Conservation (phyloP, 2,797 vertebrate genomes). For the Chiloscyllium punctatum region DNA sequence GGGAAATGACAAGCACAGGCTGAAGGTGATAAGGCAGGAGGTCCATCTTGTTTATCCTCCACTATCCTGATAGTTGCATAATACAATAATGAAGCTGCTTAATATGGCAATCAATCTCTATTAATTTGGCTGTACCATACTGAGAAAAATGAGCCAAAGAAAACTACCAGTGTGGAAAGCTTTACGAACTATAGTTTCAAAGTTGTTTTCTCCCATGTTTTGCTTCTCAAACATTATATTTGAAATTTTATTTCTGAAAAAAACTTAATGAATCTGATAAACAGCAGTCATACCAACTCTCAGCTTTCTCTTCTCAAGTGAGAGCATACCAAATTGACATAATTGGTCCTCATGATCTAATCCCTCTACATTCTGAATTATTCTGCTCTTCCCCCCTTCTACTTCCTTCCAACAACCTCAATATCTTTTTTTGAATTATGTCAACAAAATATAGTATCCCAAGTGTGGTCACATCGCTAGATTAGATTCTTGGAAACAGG, state of each 20-base stretch:
- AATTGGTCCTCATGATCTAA: not conserved
- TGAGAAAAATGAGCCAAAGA: not conserved
- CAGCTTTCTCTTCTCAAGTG: not conserved
- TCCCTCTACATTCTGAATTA: not conserved
- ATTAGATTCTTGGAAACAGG: no score
- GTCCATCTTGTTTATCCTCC: not conserved
- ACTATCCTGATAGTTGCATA: not conserved
- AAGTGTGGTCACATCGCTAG: not conserved
- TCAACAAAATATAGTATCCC: not conserved
- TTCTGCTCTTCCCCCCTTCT: not conserved
- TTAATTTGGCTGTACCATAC: not conserved
- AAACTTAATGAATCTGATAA: not conserved
- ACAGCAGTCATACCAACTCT: not conserved
- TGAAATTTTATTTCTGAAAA: not conserved
- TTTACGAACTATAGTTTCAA: not conserved
- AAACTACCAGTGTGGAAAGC: not conserved
- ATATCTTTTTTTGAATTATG: not conserved
- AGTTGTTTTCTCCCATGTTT: not conserved
- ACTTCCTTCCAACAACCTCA: not conserved
- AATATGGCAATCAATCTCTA: not conserved
- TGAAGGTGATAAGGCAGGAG: not conserved
- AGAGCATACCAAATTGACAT: not conserved
- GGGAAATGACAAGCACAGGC: not conserved
- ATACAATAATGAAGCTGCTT: not conserved
- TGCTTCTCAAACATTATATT: not conserved